A percentile compares a stretch with the other conserved stretches of the same genome.
phyloP scores from a whole-genome alignment of 2,113 vertebrate genomes.

The Ascaphus truei region DNA sequence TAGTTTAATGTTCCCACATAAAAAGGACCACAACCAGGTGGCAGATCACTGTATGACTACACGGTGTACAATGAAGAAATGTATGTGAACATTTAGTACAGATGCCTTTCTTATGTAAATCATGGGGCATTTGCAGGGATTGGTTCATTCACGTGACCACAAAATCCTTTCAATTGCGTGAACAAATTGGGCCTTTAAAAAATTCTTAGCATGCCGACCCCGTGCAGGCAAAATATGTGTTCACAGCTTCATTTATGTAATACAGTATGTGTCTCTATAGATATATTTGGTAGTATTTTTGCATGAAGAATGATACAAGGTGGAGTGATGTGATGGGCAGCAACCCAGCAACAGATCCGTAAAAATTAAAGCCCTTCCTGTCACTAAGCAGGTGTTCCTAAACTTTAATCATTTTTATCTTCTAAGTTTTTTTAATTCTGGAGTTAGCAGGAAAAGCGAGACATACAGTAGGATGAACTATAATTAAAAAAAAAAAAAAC shows the following conservation, averaged over 20 bases:
- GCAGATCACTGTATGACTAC: conserved; percentile 64
- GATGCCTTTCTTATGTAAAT: conserved; percentile 70
- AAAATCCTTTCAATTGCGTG: conserved; percentile 23
- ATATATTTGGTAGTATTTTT: background rate
- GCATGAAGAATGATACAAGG: conserved; percentile 1
- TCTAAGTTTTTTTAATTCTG: too few relatives aligned
- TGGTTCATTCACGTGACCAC: conserved; percentile 13
- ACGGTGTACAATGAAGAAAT: conserved; percentile 89
- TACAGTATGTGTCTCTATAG: background rate
- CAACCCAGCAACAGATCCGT: background rate
- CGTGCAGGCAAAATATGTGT: background rate
- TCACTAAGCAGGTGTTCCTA: conserved; percentile 1
- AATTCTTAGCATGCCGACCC: conserved; percentile 1
- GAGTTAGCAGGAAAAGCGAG: background rate
- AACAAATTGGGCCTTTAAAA: conserved; percentile 1
- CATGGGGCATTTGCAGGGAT: conserved; percentile 51
- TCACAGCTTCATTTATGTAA: background rate
- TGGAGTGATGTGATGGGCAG: background rate
- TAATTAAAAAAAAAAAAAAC: too few relatives aligned
- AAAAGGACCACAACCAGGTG: conserved; percentile 82
- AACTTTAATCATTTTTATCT: background rate
- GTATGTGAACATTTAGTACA: conserved; percentile 66
- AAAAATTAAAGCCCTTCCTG: background rate
- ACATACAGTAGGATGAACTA: too few relatives aligned
- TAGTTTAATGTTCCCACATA: conserved; percentile 91